Conservation (phyloP, 2,888 invertebrate genomes). For the Platycheirus rosarum region DNA sequence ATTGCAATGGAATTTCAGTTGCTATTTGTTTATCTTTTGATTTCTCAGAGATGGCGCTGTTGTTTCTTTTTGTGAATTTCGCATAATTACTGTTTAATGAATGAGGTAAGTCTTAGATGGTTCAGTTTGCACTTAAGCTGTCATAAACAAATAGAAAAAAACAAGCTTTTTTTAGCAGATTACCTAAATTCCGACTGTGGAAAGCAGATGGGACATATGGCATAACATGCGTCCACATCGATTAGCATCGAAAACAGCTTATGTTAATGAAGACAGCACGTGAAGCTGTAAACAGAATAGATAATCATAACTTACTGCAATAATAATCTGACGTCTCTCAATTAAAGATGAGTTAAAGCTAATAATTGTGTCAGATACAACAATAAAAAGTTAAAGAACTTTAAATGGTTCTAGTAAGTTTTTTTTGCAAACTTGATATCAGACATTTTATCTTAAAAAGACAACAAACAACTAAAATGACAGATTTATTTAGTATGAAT, state of each 20-base stretch:
- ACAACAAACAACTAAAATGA: no score
- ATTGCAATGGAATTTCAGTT: not conserved
- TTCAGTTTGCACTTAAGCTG: not conserved
- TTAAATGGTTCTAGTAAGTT: no score
- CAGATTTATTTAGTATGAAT: no score
- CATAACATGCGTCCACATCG: not conserved
- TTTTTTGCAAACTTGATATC: no score
- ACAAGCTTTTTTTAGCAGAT: no score
- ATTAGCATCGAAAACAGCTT: not conserved
- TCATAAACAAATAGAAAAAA: not conserved
- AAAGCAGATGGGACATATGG: not conserved
- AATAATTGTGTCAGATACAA: no score
- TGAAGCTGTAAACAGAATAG: not conserved
- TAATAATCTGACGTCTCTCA: not conserved
- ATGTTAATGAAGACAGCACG: not conserved
- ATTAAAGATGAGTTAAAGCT: not conserved
- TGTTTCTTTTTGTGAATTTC: not conserved
- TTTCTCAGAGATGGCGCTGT: slow-evolving; percentile 5
- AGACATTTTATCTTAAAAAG: no score
- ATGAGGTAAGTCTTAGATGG: not conserved
- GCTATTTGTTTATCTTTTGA: slow-evolving; percentile 4
- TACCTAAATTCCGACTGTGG: not conserved
- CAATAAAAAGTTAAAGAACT: no score
- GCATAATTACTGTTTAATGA: slow-evolving; percentile 1
- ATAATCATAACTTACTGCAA: not conserved